Conservation (phyloP, 2,888 invertebrate genomes). For the Mycalesis mineus region DNA sequence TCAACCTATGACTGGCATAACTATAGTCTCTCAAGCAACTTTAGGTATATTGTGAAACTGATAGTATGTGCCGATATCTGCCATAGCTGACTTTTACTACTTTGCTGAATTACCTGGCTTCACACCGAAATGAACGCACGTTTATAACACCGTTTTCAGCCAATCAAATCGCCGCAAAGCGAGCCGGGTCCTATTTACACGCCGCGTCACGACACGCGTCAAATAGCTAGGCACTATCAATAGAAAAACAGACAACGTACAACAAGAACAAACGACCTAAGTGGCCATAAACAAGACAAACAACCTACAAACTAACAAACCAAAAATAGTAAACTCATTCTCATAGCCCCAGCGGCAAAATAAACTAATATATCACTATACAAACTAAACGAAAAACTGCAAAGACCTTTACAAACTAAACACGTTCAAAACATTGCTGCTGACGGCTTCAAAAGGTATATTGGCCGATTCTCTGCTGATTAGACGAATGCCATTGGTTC, state of each 20-base stretch:
- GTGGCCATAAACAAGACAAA: slow-evolving; percentile 56
- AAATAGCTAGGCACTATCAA: slow-evolving; percentile 38
- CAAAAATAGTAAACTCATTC: slow-evolving; percentile 28
- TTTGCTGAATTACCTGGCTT: no score
- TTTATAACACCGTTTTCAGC: neutral
- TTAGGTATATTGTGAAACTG: no score
- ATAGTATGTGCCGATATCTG: no score
- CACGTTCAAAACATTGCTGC: slow-evolving; percentile 47
- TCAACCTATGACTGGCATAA: no score
- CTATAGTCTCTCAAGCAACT: no score
- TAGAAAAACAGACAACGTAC: slow-evolving; percentile 55
- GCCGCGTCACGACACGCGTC: neutral
- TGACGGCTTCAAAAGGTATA: slow-evolving; percentile 34
- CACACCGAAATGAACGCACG: no score
- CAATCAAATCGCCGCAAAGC: no score
- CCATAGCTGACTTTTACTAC: no score
- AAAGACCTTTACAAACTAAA: slow-evolving; percentile 42
- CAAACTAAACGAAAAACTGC: slow-evolving; percentile 48
- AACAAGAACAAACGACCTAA: slow-evolving; percentile 47
- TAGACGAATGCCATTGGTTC: neutral
- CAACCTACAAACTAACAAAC: slow-evolving; percentile 36
- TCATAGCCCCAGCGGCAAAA: slow-evolving; percentile 51
- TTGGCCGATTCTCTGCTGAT: slow-evolving; percentile 9
- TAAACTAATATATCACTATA: slow-evolving; percentile 45
- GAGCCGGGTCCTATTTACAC: neutral